Evolutionary conservation across 1,140 invertebrate genomes (phyloP), one percentile per base, ranked within the genome.

Genomic region (Atta colombica): DNA sequence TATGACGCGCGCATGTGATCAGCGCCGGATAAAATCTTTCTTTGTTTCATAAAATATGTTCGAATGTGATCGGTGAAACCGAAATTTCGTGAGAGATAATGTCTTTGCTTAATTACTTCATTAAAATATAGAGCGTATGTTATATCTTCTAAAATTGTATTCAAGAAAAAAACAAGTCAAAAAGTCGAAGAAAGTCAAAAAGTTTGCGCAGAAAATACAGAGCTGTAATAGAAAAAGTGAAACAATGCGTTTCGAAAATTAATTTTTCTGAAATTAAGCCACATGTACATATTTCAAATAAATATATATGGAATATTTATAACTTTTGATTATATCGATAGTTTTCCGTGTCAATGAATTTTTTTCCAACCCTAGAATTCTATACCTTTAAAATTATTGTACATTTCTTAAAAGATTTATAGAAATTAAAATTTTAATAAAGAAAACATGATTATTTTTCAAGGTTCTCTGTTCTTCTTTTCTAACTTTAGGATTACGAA

Each of bases 11-110:
- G 39, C 8, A 2, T 10, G 39, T 8, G 39, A 82, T 82, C 55
- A 72, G 18, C 35, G 39, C 49, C 55, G 14, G 28, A 18, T 51
- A 82, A 74, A 74, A 74, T 14, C 68, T 31, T 16, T 72, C 35
- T 74, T 74, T 82, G 68, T 82, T 60, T 39, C 5, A 49, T 72
- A 61, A 82, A 45, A 61, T 60, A 82, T 18, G 18, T 12, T 61
- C 16, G 39, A 28, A 60, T 14, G 21, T 58, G 16, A 8, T 45
- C 21, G 53, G 18, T 51, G 18, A 72, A 72, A 72, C 60, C 21
- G 35, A 82, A 49, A 82, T 82, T 60, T 58, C 10, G 51, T 58
- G 10, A 51, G 18, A n/a, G 4, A 25, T 31, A 3, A 45, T 12
- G 10, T 25, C 65, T 69, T 69, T 81, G 35, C n/a, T 71, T 71